Conservation (phyloP, 2,797 vertebrate species). For the Trachops cirrhosus region DNA sequence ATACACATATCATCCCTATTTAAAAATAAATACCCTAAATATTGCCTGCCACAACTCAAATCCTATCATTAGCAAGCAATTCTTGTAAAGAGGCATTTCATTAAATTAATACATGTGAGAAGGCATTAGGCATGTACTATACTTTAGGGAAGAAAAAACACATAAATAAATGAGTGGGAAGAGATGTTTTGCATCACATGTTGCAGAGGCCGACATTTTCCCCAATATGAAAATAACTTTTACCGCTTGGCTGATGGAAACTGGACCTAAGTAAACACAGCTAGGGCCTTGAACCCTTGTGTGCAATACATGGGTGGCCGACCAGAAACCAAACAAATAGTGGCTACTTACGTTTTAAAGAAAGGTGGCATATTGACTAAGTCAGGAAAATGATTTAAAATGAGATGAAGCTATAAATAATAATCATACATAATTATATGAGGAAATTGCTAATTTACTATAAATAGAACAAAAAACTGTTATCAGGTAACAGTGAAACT, state of each 20-base stretch:
- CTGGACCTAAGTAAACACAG: constrained; percentile 61
- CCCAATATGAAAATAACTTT: constrained; percentile 60
- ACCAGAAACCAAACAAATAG: constrained; percentile 53
- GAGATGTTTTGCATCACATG: constrained; percentile 63
- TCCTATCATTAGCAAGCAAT: constrained; percentile 82
- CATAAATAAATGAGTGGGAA: constrained; percentile 70
- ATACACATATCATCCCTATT: constrained; percentile 77
- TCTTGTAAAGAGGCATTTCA: constrained; percentile 73
- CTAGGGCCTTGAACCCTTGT: neutral
- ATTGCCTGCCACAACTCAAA: constrained; percentile 78
- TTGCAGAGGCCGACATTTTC: constrained; percentile 48
- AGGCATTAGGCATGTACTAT: constrained; percentile 49
- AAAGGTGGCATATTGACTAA: constrained; percentile 11
- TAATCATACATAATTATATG: constrained; percentile 22
- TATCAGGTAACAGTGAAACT: neutral
- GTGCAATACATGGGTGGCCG: constrained; percentile 52
- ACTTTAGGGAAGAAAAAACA: constrained; percentile 58
- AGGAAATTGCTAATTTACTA: constrained; percentile 28
- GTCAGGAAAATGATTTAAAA: constrained; percentile 23
- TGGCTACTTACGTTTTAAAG: constrained; percentile 34
- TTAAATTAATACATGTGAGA: constrained; percentile 71
- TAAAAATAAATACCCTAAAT: constrained; percentile 72
- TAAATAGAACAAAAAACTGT: neutral
- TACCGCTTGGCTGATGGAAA: constrained; percentile 52
- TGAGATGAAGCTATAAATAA: constrained; percentile 35